Evolutionary conservation across 2,113 vertebrate species (phyloP).

Genomic region (Heterochromis multidens): DNA sequence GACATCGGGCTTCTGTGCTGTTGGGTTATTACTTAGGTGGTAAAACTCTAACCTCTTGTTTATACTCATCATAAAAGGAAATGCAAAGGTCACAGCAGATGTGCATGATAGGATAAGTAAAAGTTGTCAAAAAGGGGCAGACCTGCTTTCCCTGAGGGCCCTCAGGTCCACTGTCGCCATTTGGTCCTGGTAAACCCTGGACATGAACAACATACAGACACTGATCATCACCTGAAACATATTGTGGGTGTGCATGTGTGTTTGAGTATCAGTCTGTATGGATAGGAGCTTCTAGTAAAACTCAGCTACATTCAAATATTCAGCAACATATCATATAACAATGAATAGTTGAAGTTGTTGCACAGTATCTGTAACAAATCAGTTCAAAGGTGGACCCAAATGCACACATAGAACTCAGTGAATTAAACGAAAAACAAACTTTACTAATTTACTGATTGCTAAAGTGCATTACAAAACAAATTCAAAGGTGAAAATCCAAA

Average conservation of each 20-base stretch:
- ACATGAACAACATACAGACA: conserved; percentile 34
- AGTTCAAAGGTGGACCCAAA: neutral
- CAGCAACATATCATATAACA: neutral
- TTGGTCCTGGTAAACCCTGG: conserved; percentile 84
- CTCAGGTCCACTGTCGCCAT: conserved; percentile 84
- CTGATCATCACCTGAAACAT: neutral
- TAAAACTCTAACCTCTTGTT: conserved; percentile 30
- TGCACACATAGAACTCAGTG: neutral
- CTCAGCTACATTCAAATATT: neutral
- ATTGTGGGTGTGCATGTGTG: neutral
- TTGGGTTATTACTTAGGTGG: neutral
- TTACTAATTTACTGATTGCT: neutral
- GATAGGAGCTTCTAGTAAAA: neutral
- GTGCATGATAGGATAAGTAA: conserved; percentile 20
- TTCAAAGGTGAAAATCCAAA: neutral
- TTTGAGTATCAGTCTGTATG: neutral
- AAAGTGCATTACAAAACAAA: neutral
- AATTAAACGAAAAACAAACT: neutral
- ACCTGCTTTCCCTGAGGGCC: conserved; percentile 86
- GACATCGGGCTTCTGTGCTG: conserved; percentile 14
- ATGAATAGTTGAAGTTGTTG: neutral
- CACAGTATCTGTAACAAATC: neutral
- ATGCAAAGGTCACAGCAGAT: conserved; percentile 47
- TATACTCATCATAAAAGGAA: conserved; percentile 40
- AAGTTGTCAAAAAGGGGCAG: conserved; percentile 37